A percentile compares a stretch with the other conserved stretches of the same genome.
phyloP scores from a whole-genome alignment of 1,140 invertebrate species.

The Gonatopus flavifemur region DNA sequence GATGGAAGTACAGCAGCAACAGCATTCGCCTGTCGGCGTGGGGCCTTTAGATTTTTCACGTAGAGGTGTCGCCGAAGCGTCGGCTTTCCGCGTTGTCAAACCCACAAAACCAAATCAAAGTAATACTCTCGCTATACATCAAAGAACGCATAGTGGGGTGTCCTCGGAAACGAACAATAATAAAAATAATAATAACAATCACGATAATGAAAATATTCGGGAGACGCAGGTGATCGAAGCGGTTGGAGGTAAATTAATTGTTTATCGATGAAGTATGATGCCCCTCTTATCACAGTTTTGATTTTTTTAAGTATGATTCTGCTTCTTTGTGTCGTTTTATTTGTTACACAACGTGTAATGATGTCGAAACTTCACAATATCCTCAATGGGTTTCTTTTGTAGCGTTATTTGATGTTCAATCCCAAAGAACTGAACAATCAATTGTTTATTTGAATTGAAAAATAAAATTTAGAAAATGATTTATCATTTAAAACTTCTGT shows the following conservation, averaged over 20 bases:
- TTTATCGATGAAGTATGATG: no score
- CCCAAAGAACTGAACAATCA: no score
- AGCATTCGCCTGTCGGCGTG: slow-evolving; percentile 55
- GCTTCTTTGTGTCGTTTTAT: no score
- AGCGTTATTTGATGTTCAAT: no score
- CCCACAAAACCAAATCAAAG: slow-evolving; percentile 49
- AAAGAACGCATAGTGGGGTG: slow-evolving; percentile 29
- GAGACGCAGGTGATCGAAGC: slow-evolving; percentile 39
- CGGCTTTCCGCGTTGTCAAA: slow-evolving; percentile 54
- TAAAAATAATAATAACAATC: slow-evolving; percentile 45
- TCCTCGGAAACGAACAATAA: slow-evolving; percentile 47
- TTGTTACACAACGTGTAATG: no score
- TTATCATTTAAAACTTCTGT: no score
- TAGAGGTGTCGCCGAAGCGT: slow-evolving; percentile 53
- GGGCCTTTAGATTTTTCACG: slow-evolving; percentile 55
- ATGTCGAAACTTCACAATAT: no score
- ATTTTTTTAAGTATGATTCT: no score
- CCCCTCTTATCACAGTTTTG: no score
- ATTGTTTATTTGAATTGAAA: no score
- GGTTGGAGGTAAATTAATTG: slow-evolving; percentile 40
- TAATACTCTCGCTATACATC: slow-evolving; percentile 40
- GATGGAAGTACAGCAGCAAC: slow-evolving; percentile 58
- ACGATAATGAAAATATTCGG: slow-evolving; percentile 47
- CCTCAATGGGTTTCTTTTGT: no score
- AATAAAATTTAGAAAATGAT: no score